A percentile compares a stretch with the other conserved stretches of the same genome.
These are phyloP conservation scores for Hucho hucho DNA, from an alignment of 2,113 vertebrate genomes.

Conservation along the genomic window DNA sequence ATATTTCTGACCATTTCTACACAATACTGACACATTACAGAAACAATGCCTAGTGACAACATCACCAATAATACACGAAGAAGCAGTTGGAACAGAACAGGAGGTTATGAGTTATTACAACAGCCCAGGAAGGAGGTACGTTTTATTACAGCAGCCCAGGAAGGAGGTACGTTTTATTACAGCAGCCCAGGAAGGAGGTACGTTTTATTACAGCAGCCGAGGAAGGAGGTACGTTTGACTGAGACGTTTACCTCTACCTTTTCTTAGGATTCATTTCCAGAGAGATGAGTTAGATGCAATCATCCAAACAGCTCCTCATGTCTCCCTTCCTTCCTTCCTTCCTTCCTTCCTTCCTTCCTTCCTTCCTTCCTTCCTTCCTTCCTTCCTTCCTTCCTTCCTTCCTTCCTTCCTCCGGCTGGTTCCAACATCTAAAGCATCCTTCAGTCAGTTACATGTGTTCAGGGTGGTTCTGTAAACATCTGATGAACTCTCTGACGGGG, in stretches of 20 bases:
- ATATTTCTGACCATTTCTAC: neutral
- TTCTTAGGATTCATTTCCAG: neutral
- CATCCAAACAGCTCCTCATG: neutral
- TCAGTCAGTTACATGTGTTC: slow-evolving; percentile 79
- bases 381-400: too few relatives aligned
- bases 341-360: too few relatives aligned
- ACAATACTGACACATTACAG: neutral
- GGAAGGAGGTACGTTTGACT: too few relatives aligned
- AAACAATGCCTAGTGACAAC: neutral
- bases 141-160: too few relatives aligned
- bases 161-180: too few relatives aligned
- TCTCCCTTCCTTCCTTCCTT: neutral
- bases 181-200: too few relatives aligned
- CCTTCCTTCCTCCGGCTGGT: neutral
- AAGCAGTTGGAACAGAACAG: neutral
- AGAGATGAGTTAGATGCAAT: slow-evolving; percentile 2
- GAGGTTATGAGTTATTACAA: neutral
- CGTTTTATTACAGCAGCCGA: too few relatives aligned
- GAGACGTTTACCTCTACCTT: neutral
- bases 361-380: too few relatives aligned
- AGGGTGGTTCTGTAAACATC: slow-evolving; percentile 92
- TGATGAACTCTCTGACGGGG: slow-evolving; percentile 85
- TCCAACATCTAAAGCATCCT: slow-evolving; percentile 7
- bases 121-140: neutral
- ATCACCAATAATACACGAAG: neutral